Evolutionary conservation across 2,888 invertebrate species (phyloP), one percentile per base, ranked within the genome.

Genomic region (Conistra vaccinii): DNA sequence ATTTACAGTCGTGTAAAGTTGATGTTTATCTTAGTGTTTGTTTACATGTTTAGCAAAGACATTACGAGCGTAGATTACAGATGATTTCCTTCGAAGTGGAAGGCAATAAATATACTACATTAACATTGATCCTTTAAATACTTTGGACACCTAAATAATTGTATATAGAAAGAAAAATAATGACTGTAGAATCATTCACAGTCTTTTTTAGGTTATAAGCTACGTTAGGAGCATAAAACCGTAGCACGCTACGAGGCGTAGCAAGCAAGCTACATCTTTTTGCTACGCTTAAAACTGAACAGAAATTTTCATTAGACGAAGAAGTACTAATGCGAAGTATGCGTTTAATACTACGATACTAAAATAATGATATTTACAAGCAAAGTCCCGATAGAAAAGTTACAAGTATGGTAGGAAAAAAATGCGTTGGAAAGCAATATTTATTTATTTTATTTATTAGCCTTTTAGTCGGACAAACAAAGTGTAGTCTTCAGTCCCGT

Each of bases 181-280:
- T 20, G 14, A n/a, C n/a, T 3, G 7, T 69, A 35, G 12, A 48
- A 23, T 17, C 0, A 23, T 26, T 45, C 5, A 14, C 7, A 9
- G 39, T 32, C 0, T 53, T 58, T 48, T 48, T 48, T n/a, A n/a
- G n/a, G n/a, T n/a, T n/a, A n/a, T n/a, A n/a, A n/a, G n/a, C n/a
- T n/a, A 29, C 3, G 39, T 29, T 60, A 60, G 26, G 29, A 29
- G 4, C 10, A 35, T 29, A 0, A 23, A 17, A 14, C 14, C 48
- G n/a, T 57, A 57, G 32, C 62, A 26, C 32, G 32, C 55, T 73
- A 48, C 69, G 39, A 32, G 6, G 26, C 17, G 39, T 61, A 48
- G 48, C 69, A 69, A 42, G 29, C 10, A 17, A 26, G 55, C 29
- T 29, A 76, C 42, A 14, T 14, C 4, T 55, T n/a, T 48, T 39